Evolutionary conservation across 2,888 invertebrate genomes (phyloP).

Genomic region (Creontiades dilutus): DNA sequence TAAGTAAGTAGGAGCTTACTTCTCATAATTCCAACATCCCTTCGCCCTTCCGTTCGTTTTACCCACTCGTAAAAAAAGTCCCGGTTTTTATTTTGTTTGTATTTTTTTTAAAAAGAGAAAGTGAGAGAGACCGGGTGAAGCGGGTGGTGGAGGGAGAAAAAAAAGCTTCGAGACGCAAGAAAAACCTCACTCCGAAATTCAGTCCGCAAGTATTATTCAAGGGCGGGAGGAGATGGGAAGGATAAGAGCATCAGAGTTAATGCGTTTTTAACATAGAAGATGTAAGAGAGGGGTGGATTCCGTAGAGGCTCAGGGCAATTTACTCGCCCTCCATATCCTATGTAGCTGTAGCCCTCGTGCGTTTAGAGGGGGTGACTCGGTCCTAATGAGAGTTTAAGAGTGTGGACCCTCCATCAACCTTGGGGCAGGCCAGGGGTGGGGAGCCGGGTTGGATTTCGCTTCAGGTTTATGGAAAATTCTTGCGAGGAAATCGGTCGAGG

Average conservation of each 20-base stretch:
- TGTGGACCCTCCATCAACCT: constrained; percentile 41
- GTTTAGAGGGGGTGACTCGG: constrained; percentile 1
- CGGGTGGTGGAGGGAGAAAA: not conserved
- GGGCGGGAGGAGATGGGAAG: not conserved
- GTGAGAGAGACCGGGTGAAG: too few relatives aligned
- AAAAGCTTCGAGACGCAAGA: not conserved
- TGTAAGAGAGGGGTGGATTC: not conserved
- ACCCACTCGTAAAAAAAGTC: not conserved
- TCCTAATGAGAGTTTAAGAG: constrained; percentile 51
- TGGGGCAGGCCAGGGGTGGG: not conserved
- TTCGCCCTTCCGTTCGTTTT: not conserved
- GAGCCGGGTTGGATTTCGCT: not conserved
- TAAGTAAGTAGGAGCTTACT: constrained; percentile 40
- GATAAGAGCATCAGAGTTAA: constrained; percentile 50
- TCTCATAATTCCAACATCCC: constrained; percentile 37
- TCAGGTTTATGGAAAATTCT: constrained; percentile 15
- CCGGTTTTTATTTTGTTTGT: not conserved
- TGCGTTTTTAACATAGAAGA: constrained; percentile 49
- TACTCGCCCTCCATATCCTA: constrained; percentile 23
- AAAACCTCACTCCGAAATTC: constrained; percentile 33
- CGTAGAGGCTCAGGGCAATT: constrained; percentile 15
- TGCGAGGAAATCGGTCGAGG: constrained; percentile 5
- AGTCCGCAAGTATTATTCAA: constrained; percentile 47
- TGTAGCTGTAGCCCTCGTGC: not conserved
- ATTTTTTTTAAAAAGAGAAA: not conserved